Evolutionary conservation across 2,888 invertebrate genomes (phyloP), one percentile per base, ranked within the genome.

Genomic region (Galerucella pusilla): DNA sequence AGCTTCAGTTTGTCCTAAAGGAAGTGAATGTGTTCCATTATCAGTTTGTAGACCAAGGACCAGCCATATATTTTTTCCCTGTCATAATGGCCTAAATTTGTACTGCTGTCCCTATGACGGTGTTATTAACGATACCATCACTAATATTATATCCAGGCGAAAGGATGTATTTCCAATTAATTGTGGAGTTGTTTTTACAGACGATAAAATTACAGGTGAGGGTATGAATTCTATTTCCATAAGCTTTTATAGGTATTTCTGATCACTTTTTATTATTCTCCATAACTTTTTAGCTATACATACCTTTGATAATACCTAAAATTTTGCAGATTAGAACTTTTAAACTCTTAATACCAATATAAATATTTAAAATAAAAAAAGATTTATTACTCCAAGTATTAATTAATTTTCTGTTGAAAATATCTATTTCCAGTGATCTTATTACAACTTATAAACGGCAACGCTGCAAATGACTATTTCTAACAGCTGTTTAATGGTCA

Each of bases 31-130:
- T 52, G 71, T 79, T 54, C 75, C 79, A 57, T n/a, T 80, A 6
- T 66, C 72, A 1, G 45, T 78, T 10, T 80, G 80, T 67, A 72
- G 60, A 16, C 75, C 76, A 10, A 63, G 14, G 16, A 9, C 42
- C 0, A 75, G 75, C 46, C 61, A 28, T 52, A 75, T 80, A 25
- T 49, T 79, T 10, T 81, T 79, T 65, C 81, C 81, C 5, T 81
- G 81, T 54, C 81, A 81, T 52, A 78, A 72, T 63, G 80, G 80
- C 10, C 67, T 80, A 10, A 81, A 81, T 74, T 73, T 79, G 64
- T 77, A 80, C 52, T 83, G 81, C 64, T 82, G 81, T 52, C 77
- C 80, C 3, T 66, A 72, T 6, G 54, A 74, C 49, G 74, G 71
- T 28, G 63, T 77, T 3, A 49, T 52, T 20, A 77, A 78, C 72